Base-by-base conservation (phyloP, 2,888 invertebrate genomes). In the Philopedon plagiatum region DNA sequence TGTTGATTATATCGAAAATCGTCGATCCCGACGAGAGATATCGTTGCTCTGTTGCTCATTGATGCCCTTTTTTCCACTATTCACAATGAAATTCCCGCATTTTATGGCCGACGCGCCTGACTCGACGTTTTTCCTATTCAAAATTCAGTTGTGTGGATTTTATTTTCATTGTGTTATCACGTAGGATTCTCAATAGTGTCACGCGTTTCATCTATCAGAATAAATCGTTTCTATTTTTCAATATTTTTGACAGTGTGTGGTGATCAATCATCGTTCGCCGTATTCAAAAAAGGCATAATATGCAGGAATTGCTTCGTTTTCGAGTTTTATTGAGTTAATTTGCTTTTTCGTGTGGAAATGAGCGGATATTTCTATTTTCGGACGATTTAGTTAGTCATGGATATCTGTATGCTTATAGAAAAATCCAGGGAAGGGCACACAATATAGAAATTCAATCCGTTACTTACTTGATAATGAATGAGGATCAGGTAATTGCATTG, bases 91-190 rank as follows among this genome's bases (percentile, higher is more conserved):
- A 75, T 72, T 75, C 74, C 74, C 76, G 76, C 76, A 76, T 78
- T 75, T 72, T 69, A 73, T 68, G 58, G 63, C 39, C n/a, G 69
- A 75, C 76, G 75, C 76, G 67, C 51, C 76, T 78, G 78, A 78
- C 78, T 77, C 76, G 75, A 74, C 78, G 76, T 69, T 74, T 76
- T 78, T 76, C 74, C 76, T 74, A 76, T 76, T 75, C 72, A 76
- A 76, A 78, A 73, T 73, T 74, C 66, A 70, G 69, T 73, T 64
- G 74, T 68, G 60, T 60, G 73, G 65, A 65, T 69, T 73, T 69
- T 69, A 69, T 73, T 73, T 73, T 67, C 73, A 73, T 73, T 73
- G 73, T 73, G 65, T 63, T 58, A 73, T 73, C 73, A 69, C 73
- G 73, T 73, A 60, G 69, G 56, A 64, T 64, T 54, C 46, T 68